Base-by-base conservation (phyloP, 2,888 invertebrate genomes). In the Lydus trimaculatus region DNA sequence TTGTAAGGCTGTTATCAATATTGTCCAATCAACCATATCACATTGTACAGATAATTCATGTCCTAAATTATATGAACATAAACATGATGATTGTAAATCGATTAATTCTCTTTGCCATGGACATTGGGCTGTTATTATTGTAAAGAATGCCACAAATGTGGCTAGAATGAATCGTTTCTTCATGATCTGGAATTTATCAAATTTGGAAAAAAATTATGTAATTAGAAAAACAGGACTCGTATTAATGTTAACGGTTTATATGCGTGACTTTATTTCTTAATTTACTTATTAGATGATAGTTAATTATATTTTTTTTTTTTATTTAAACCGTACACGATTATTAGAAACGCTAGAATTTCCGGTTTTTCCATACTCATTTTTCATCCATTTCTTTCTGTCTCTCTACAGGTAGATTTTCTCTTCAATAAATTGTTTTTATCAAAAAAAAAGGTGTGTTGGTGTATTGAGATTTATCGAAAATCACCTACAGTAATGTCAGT, bases 11-110 rank as follows among this genome's bases (percentile, higher is more conserved):
- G 89, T 86, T 76, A 96, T 83, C n/a, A 97, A 87, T 73, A 90
- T 88, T 59, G 89, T 85, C 84, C 94, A 95, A 80, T 95, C 92
- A 69, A 95, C 95, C 89, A 94, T 93, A 86, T 95, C 95, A 85
- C 96, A 96, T 86, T 96, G 96, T 73, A 96, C 93, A 36, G 95
- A 95, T 15, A 96, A 87, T 83, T 95, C 95, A 77, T 91, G 90
- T 58, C 93, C 94, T 72, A 94, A 87, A 83, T 95, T 96, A 84
- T 92, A 92, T 72, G 95, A 95, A 86, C 97, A 97, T 70, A 96
- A 90, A 84, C 97, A 97, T 59, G 94, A 91, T 61, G 93, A 90
- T 81, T 94, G 94, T 70, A 97, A 89, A 69, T 92, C 92, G 61
- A 89, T 87, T 28, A 92, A 88, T 71, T 92, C 90, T 69, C 89